phyloP scores from a whole-genome alignment of 2,113 vertebrate species.

The Cairina moschata region DNA sequence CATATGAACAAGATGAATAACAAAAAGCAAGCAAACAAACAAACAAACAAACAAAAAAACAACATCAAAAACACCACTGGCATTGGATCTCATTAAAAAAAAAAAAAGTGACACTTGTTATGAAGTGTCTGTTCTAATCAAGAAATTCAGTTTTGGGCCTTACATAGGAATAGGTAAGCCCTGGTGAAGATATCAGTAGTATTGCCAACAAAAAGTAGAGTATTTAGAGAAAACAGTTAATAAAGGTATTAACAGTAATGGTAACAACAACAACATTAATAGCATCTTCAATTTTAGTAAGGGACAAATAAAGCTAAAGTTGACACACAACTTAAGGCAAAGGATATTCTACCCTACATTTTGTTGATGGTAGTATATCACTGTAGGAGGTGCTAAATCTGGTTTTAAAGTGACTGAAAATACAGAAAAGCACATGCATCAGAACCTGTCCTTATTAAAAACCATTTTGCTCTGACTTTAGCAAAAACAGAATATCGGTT shows the following conservation, averaged over 20 bases:
- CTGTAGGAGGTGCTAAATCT: constrained; percentile 40
- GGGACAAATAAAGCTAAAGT: not conserved
- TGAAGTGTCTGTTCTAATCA: rapidly evolving
- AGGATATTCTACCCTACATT: not conserved
- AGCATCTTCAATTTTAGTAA: not conserved
- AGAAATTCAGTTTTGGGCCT: not conserved
- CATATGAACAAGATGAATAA: not conserved
- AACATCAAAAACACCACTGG: not conserved
- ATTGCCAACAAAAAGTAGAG: not conserved
- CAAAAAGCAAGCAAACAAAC: not conserved
- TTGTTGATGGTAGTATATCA: not conserved
- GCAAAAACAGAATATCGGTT: constrained; percentile 36
- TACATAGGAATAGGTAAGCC: not conserved
- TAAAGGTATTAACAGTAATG: not conserved
- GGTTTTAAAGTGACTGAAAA: constrained; percentile 35
- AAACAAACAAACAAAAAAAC: not conserved
- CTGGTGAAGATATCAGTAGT: not conserved
- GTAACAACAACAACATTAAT: not conserved
- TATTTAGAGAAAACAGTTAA: not conserved
- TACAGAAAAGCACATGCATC: constrained; percentile 23
- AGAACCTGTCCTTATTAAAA: constrained; percentile 50
- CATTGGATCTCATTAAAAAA: not conserved
- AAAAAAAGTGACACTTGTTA: rapidly evolving
- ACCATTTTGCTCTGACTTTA: not conserved
- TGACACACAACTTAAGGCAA: not conserved